Conservation (phyloP, 2,888 invertebrate genomes). For the Lasioglossum figueresi region DNA sequence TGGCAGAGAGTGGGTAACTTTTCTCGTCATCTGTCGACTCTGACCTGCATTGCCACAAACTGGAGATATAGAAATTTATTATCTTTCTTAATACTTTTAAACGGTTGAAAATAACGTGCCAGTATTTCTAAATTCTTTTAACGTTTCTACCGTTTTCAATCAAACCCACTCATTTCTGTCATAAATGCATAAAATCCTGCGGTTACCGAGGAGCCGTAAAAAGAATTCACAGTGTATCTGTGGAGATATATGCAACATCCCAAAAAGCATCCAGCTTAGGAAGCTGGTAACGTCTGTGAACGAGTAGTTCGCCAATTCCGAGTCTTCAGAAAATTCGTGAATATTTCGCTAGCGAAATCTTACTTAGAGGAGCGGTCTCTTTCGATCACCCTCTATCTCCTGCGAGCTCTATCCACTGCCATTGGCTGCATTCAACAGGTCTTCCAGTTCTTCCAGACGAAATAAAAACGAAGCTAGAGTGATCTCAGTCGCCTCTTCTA, state of each 20-base stretch:
- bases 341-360: neutral
- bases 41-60: too few relatives aligned
- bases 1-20: too few relatives aligned
- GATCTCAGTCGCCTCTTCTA: neutral
- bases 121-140: neutral
- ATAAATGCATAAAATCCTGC: neutral
- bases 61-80: neutral
- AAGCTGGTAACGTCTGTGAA: neutral
- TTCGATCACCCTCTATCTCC: neutral
- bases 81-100: neutral
- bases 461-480: neutral
- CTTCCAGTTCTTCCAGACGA: neutral
- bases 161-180: neutral
- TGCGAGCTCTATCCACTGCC: neutral
- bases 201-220: neutral
- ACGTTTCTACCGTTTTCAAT: neutral
- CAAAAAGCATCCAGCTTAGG: neutral
- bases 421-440: slow-evolving; percentile 6
- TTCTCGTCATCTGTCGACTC: too few relatives aligned
- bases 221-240: neutral
- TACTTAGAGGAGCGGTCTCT: neutral
- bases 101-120: neutral
- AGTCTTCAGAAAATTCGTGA: neutral
- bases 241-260: neutral
- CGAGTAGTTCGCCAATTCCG: neutral